Evolutionary conservation across 2,797 vertebrate genomes (phyloP).

Genomic region (Pantherophis alleghaniensis): DNA sequence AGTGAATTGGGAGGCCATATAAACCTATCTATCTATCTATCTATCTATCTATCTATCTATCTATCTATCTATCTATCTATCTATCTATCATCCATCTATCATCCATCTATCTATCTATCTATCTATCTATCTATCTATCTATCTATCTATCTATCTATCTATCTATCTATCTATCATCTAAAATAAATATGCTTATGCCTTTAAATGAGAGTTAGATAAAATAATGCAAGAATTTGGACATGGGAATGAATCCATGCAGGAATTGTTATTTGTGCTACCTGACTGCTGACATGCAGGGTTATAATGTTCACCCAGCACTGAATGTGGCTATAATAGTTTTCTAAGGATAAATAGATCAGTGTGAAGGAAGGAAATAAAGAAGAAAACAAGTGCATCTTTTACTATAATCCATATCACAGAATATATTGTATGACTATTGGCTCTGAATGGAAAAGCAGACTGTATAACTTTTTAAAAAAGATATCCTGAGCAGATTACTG

Average conservation of each 20-base stretch:
- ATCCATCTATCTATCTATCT: background rate
- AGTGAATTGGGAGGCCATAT: background rate
- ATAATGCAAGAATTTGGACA: background rate
- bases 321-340: background rate
- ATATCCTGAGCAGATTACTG: background rate
- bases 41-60: accelerated
- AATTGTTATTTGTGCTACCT: background rate
- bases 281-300: background rate
- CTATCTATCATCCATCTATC: background rate
- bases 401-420: background rate
- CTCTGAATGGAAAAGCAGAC: background rate
- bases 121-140: no score
- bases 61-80: no score
- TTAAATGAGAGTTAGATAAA: background rate
- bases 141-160: no score
- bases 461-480: conserved; percentile 1
- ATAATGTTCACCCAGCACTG: background rate
- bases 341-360: background rate
- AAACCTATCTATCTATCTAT: background rate
- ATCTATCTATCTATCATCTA: no score
- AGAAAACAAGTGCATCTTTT: background rate
- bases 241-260: background rate
- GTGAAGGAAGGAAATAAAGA: background rate
- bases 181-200: background rate
- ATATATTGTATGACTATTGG: background rate